Evolutionary conservation across 2,797 vertebrate species (phyloP).

Genomic region (Poeciliopsis infans): DNA sequence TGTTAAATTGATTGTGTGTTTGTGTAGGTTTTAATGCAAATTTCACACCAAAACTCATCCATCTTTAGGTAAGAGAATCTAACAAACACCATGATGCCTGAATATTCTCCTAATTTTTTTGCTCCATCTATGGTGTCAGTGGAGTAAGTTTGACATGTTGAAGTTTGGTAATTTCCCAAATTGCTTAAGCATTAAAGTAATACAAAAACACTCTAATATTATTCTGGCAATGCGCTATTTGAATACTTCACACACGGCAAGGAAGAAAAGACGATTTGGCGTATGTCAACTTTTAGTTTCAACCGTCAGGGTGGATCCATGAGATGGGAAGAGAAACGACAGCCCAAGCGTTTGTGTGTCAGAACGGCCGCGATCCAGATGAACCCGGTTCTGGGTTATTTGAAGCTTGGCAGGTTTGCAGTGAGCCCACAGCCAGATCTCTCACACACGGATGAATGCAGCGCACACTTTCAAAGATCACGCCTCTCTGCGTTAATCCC

Average conservation of each 20-base stretch:
- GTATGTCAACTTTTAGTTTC: background rate
- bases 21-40: background rate
- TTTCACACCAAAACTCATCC: background rate
- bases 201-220: background rate
- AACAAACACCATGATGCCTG: background rate
- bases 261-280: background rate
- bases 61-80: background rate
- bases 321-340: background rate
- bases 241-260: no score
- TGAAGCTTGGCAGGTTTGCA: conserved; percentile 16
- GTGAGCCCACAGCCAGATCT: conserved; percentile 20
- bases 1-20: background rate
- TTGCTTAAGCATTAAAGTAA: background rate
- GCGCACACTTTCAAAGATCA: conserved; percentile 39
- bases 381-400: conserved; percentile 21
- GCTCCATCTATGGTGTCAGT: background rate
- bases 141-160: background rate
- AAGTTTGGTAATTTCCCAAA: background rate
- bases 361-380: conserved; percentile 12
- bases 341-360: conserved; percentile 10
- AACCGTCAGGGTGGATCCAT: background rate
- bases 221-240: background rate
- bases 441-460: conserved; percentile 24
- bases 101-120: background rate
- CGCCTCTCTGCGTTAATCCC: conserved; percentile 63